Evolutionary conservation across 2,113 vertebrate species (phyloP).

Genomic region (Coreoperca whiteheadi): DNA sequence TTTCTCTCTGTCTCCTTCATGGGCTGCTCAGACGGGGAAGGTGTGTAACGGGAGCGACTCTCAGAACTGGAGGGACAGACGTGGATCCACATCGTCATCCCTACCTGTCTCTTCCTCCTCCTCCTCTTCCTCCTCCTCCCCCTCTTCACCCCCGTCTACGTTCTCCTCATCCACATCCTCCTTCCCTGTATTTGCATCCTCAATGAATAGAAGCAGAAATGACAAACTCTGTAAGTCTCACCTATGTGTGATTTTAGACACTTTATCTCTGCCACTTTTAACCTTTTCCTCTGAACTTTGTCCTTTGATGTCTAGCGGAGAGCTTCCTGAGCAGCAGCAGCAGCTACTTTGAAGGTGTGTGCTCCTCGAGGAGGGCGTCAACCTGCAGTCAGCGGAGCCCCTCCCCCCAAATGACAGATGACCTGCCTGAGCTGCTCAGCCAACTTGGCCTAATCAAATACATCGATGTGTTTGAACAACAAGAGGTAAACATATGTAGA

Average conservation of each 20-base stretch:
- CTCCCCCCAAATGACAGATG: conserved; percentile 66
- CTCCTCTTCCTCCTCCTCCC: conserved; percentile 73
- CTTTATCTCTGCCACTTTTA: background rate
- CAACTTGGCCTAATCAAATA: conserved; percentile 86
- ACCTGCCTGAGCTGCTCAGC: conserved; percentile 82
- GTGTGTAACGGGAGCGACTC: conserved; percentile 79
- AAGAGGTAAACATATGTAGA: conserved; percentile 78
- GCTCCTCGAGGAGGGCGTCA: conserved; percentile 72
- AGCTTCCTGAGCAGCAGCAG: conserved; percentile 60
- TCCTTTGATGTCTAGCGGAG: conserved; percentile 68
- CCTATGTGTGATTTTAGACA: background rate
- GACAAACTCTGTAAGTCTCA: conserved; percentile 76
- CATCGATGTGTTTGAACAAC: conserved; percentile 84
- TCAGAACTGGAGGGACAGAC: conserved; percentile 86
- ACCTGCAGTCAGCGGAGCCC: conserved; percentile 75
- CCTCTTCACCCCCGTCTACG: conserved; percentile 66
- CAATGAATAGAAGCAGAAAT: conserved; percentile 49
- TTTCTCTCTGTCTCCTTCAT: conserved; percentile 43
- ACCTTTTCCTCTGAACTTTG: conserved; percentile 25
- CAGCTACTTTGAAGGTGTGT: conserved; percentile 77
- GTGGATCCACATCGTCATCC: conserved; percentile 72
- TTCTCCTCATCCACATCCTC: conserved; percentile 69
- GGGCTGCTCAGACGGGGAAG: conserved; percentile 72
- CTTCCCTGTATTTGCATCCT: conserved; percentile 70
- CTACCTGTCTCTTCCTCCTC: conserved; percentile 55